Percentiles rank a stretch among this genome's conserved stretches.
Evolutionary conservation across 2,797 vertebrate species (phyloP).

Genomic region (Vireo griseus): DNA sequence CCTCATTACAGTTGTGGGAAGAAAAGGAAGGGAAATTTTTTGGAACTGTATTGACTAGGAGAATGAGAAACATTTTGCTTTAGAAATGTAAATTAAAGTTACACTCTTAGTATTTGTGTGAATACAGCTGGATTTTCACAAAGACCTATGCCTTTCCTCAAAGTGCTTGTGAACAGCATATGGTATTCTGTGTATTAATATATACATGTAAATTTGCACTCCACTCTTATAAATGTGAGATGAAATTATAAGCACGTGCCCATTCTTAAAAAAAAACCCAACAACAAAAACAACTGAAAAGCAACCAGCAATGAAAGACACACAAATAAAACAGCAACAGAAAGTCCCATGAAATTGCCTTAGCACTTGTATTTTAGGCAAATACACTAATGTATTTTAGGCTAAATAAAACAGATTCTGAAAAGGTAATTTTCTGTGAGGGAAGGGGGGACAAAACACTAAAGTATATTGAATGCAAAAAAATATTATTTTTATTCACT

Average conservation of each 20-base stretch:
- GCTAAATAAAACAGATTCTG: background rate
- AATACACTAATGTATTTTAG: background rate
- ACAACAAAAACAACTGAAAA: background rate
- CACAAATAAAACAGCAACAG: background rate
- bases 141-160: background rate
- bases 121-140: background rate
- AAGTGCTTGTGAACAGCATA: background rate
- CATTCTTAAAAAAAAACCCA: background rate
- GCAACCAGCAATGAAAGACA: background rate
- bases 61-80: background rate
- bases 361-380: background rate
- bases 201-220: background rate
- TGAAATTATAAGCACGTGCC: background rate
- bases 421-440: background rate
- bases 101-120: background rate
- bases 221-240: background rate
- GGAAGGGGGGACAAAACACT: fast-evolving
- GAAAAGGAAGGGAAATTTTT: background rate
- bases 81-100: background rate
- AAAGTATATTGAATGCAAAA: background rate
- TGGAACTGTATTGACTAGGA: background rate
- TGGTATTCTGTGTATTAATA: background rate
- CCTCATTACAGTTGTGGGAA: background rate
- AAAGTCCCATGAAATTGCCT: background rate
- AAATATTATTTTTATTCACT: background rate